Conservation (phyloP, 2,888 invertebrate species). For the Blastobasis lacticolella region DNA sequence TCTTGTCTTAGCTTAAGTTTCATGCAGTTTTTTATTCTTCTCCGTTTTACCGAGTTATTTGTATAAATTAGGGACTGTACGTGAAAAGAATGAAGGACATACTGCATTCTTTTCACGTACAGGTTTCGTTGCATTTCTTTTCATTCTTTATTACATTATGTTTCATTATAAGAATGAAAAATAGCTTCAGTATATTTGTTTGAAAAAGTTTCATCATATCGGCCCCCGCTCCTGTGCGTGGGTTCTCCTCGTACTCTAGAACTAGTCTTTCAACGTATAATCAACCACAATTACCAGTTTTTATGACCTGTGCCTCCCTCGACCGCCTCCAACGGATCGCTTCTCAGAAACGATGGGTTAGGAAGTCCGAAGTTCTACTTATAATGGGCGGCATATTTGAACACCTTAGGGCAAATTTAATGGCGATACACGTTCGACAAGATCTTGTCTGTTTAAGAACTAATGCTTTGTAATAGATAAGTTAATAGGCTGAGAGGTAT, state of each 20-base stretch:
- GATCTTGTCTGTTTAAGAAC: conserved; percentile 29
- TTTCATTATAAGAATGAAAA: neutral
- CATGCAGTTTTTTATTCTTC: too few species aligned
- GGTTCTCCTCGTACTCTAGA: conserved; percentile 18
- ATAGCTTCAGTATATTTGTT: neutral
- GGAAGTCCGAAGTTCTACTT: conserved; percentile 18
- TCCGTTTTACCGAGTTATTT: too few species aligned
- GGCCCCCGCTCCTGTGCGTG: conserved; percentile 17
- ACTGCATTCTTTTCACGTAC: too few species aligned
- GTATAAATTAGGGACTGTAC: too few species aligned
- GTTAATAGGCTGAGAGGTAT: conserved; percentile 13
- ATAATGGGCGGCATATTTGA: conserved; percentile 20
- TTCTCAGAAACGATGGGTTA: conserved; percentile 6
- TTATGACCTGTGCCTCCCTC: conserved; percentile 21
- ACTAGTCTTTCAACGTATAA: conserved; percentile 28
- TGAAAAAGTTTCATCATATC: conserved; percentile 13
- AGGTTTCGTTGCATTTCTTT: too few species aligned
- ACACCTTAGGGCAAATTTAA: conserved; percentile 26
- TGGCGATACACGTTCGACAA: conserved; percentile 12
- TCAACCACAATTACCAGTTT: conserved; percentile 34
- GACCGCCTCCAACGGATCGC: conserved; percentile 3
- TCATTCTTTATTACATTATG: too few species aligned
- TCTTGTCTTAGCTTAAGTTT: too few species aligned
- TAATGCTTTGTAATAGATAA: conserved; percentile 33
- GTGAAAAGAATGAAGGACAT: too few species aligned